Conservation (phyloP, 2,113 vertebrate genomes). For the Otus sunia region DNA sequence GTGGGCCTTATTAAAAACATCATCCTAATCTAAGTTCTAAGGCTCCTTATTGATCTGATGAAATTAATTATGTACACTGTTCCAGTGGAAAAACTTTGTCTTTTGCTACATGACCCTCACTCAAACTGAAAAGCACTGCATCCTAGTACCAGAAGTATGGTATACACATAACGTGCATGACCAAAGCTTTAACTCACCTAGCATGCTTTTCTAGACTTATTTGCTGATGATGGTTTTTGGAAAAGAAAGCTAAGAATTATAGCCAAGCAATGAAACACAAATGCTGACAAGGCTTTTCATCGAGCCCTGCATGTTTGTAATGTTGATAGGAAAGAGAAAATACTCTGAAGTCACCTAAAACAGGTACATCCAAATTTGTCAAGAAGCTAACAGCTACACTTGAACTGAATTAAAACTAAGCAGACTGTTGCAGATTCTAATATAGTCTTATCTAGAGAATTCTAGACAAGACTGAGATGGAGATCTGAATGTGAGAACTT, state of each 20-base stretch:
- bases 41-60: not conserved
- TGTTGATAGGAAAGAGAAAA: not conserved
- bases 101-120: not conserved
- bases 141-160: not conserved
- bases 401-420: not conserved
- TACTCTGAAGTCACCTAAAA: not conserved
- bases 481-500: not conserved
- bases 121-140: not conserved
- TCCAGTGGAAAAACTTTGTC: not conserved
- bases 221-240: not conserved
- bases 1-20: not conserved
- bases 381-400: not conserved
- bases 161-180: not conserved
- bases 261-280: not conserved
- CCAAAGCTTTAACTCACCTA: not conserved
- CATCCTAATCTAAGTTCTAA: not conserved
- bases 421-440: not conserved
- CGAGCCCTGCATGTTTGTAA: not conserved
- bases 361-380: not conserved
- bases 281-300: not conserved
- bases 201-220: not conserved
- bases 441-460: not conserved
- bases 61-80: not conserved
- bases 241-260: not conserved
- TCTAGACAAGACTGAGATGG: not conserved